Conservation (phyloP, 1,140 invertebrate genomes). For the Brachionus rubens region DNA sequence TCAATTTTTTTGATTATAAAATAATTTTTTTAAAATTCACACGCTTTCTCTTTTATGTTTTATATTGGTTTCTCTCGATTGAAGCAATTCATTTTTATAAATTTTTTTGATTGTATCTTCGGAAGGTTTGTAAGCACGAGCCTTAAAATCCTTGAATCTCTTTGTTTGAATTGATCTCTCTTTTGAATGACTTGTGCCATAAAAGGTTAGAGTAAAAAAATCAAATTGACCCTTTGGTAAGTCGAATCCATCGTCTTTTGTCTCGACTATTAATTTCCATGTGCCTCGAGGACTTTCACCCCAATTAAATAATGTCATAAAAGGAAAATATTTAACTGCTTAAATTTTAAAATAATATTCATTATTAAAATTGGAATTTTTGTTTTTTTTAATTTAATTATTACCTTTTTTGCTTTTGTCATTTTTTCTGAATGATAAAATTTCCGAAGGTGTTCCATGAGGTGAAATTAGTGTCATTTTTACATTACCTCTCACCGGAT, state of each 20-base stretch:
- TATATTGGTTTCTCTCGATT: not conserved
- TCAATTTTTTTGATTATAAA: no score
- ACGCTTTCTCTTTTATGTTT: not conserved
- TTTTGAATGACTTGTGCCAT: not conserved
- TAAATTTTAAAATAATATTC: not conserved
- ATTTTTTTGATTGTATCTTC: conserved; percentile 9
- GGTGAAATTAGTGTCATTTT: conserved; percentile 55
- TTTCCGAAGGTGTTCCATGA: conserved; percentile 66
- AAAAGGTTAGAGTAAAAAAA: conserved; percentile 23
- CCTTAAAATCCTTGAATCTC: not conserved
- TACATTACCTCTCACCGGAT: conserved; percentile 70
- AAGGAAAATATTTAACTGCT: conserved; percentile 69
- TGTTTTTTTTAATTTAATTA: conserved; percentile 25
- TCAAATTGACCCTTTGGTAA: conserved; percentile 12
- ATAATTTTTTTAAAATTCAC: no score
- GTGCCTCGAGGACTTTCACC: conserved; percentile 74
- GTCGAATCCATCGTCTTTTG: not conserved
- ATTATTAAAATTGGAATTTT: not conserved
- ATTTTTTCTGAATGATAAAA: conserved; percentile 69
- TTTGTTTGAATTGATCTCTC: not conserved
- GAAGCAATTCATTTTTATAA: conserved; percentile 32
- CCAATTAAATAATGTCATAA: conserved; percentile 87
- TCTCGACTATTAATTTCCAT: conserved; percentile 66
- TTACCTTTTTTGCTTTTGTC: conserved; percentile 70
- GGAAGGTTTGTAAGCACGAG: not conserved